These are phyloP conservation scores for Scaptomyza flava DNA, from an alignment of 2,888 invertebrate species.

Conservation along the genomic window DNA sequence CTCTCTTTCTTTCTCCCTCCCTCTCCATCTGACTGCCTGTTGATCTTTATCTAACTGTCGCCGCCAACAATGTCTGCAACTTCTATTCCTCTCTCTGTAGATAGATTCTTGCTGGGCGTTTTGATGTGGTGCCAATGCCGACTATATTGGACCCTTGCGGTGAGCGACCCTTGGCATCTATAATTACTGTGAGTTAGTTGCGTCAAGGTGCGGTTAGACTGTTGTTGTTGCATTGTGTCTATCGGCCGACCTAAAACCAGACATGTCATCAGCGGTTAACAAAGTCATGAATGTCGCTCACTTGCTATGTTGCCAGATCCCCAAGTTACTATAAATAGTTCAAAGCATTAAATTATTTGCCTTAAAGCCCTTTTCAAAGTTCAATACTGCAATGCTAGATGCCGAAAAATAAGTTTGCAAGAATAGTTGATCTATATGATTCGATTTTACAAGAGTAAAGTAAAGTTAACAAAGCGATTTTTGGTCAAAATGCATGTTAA, in stretches of 20 bases:
- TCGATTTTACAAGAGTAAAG: background rate
- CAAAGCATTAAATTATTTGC: slow-evolving; percentile 6
- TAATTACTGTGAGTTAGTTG: slow-evolving; percentile 49
- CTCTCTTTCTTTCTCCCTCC: slow-evolving; percentile 1
- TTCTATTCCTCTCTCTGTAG: slow-evolving; percentile 22
- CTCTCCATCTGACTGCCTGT: slow-evolving; percentile 45
- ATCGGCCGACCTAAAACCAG: slow-evolving; percentile 21
- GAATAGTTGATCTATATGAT: background rate
- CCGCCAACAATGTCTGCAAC: slow-evolving; percentile 54
- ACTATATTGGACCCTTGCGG: slow-evolving; percentile 43
- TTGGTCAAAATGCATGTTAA: too few relatives aligned
- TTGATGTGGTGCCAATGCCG: slow-evolving; percentile 71
- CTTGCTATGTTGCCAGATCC: slow-evolving; percentile 12
- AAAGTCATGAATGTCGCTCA: slow-evolving; percentile 45
- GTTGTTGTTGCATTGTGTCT: slow-evolving; percentile 5
- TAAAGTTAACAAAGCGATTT: too few relatives aligned
- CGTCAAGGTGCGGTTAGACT: slow-evolving; percentile 51
- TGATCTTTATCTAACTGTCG: slow-evolving; percentile 75
- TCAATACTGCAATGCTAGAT: background rate
- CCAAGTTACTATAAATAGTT: background rate
- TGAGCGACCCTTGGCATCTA: slow-evolving; percentile 43
- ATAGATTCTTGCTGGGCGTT: slow-evolving; percentile 20
- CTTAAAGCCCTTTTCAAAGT: background rate
- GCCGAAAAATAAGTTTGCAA: slow-evolving; percentile 1
- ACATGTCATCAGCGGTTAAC: slow-evolving; percentile 31